Evolutionary conservation across 2,113 vertebrate species (phyloP).

Genomic region (Trematomus loennbergii): DNA sequence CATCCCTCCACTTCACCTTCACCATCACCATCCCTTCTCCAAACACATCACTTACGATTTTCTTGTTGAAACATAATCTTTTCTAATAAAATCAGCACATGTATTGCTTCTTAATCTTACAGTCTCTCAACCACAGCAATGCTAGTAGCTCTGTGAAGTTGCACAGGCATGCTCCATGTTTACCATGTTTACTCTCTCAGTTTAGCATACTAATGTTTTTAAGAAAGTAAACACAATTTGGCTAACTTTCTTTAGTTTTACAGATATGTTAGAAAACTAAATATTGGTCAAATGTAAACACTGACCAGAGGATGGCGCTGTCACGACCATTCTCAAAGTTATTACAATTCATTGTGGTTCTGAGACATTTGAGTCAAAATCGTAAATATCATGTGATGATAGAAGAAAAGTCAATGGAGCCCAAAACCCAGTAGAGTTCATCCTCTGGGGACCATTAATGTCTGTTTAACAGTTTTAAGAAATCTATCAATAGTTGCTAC

Average conservation of each 20-base stretch:
- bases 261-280: not conserved
- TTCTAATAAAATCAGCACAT: not conserved
- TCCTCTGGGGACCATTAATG: not conserved
- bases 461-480: not conserved
- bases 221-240: too few species aligned
- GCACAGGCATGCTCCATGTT: not conserved
- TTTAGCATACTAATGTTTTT: not conserved
- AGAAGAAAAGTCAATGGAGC: not conserved
- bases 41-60: not conserved
- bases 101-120: not conserved
- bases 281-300: not conserved
- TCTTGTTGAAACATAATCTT: not conserved
- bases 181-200: too few species aligned
- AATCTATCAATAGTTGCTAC: not conserved
- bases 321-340: not conserved
- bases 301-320: not conserved
- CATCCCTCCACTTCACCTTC: conserved; percentile 9
- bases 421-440: not conserved
- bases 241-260: not conserved
- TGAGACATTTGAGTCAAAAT: not conserved
- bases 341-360: not conserved
- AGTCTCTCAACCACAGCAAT: not conserved
- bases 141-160: not conserved
- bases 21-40: conserved; percentile 6
- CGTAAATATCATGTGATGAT: not conserved